These are phyloP conservation scores for Dasyurus viverrinus DNA, from an alignment of 2,113 vertebrate species.

Conservation along the genomic window DNA sequence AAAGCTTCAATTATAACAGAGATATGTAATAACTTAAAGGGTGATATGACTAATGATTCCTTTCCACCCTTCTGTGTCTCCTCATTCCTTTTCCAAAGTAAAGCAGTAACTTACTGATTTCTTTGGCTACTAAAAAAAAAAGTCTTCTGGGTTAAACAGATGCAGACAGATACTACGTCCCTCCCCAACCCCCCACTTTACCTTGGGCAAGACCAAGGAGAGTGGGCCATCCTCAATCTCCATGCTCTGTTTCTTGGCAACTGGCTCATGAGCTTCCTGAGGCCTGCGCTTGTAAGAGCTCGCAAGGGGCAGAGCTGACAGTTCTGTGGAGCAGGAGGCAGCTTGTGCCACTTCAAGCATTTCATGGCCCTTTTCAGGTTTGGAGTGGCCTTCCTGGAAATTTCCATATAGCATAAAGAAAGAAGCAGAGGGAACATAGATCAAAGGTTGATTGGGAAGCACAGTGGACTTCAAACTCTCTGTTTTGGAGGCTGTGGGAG, in stretches of 20 bases:
- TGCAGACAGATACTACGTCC: fast-evolving
- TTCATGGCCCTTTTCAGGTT: slow-evolving; percentile 1
- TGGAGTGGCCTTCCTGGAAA: slow-evolving; percentile 61
- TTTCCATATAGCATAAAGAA: slow-evolving; percentile 89
- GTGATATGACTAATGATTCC: neutral
- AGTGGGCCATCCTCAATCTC: slow-evolving; percentile 75
- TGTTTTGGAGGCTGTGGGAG: neutral
- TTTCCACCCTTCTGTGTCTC: neutral
- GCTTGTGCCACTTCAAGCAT: neutral
- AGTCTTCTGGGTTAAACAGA: neutral
- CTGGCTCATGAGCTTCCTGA: slow-evolving; percentile 73
- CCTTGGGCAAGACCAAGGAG: slow-evolving; percentile 84
- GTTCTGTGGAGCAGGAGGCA: neutral
- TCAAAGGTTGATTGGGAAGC: slow-evolving; percentile 78
- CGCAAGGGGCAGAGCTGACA: neutral
- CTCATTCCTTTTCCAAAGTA: neutral
- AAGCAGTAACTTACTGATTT: neutral
- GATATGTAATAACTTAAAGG: neutral
- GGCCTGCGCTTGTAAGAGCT: slow-evolving; percentile 72
- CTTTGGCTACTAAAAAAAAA: neutral
- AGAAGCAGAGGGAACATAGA: slow-evolving; percentile 90
- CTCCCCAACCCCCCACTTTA: slow-evolving; percentile 59
- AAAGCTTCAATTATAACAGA: neutral
- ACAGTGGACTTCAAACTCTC: slow-evolving; percentile 72
- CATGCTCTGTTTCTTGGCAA: slow-evolving; percentile 76